A percentile compares a stretch with the other conserved stretches of the same genome.
Evolutionary conservation across 64 coral and sea anemone species (phyloP).

Genomic region (Cladopsammia gracilis): DNA sequence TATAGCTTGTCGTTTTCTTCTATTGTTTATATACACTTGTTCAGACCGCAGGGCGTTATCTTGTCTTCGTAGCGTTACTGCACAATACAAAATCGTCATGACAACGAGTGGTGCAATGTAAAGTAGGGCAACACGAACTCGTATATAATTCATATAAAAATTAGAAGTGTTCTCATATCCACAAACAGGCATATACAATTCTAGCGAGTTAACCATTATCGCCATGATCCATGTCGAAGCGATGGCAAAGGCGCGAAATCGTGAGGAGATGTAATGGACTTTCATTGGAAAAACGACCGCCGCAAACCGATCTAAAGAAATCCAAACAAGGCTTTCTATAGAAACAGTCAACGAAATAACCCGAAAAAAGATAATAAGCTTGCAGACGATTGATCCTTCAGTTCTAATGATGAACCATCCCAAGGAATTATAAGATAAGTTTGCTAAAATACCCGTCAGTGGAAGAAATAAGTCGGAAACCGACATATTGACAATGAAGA

Average conservation of each 20-base stretch:
- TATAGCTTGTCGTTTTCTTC: no score
- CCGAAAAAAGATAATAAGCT: slow-evolving; percentile 26
- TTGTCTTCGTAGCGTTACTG: not conserved
- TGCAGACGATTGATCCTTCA: slow-evolving; percentile 21
- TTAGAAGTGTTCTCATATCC: not conserved
- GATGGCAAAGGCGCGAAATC: not conserved
- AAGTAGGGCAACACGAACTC: not conserved
- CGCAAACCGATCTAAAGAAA: slow-evolving; percentile 41
- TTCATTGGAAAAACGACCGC: slow-evolving; percentile 49
- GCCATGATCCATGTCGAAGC: not conserved
- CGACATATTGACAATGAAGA: slow-evolving; percentile 60
- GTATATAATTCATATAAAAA: not conserved
- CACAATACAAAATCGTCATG: not conserved
- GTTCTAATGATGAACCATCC: not conserved
- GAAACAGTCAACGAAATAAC: slow-evolving; percentile 21
- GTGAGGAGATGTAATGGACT: not conserved
- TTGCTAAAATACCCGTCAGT: not conserved
- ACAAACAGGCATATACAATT: not conserved
- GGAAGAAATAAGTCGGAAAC: slow-evolving; percentile 35
- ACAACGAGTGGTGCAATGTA: not conserved
- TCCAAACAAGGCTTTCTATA: slow-evolving; percentile 37
- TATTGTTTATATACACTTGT: no score
- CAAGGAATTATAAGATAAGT: not conserved
- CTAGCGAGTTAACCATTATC: not conserved
- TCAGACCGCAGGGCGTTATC: no score